Evolutionary conservation across 30 jellyfish, hydroid and myxozoan species (phyloP).

Genomic region (Sanderia malayensis): DNA sequence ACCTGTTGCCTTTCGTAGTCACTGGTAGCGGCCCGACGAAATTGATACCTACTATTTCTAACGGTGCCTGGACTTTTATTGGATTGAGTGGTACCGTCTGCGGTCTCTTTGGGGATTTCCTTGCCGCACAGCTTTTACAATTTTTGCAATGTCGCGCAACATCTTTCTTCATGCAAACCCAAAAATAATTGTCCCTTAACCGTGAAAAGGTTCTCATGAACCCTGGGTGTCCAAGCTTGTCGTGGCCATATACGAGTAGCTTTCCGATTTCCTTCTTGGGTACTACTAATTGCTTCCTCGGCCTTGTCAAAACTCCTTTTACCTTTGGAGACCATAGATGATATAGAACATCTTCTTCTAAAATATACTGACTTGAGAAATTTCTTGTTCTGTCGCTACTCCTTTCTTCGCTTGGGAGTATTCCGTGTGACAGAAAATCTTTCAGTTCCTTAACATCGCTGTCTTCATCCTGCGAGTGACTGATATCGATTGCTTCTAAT

Average conservation of each 20-base stretch:
- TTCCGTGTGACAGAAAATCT: background rate
- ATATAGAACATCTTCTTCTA: background rate
- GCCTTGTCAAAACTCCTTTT: too few species aligned
- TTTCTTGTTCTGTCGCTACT: background rate
- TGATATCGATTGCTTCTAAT: background rate
- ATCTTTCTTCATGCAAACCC: background rate
- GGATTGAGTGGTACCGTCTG: background rate
- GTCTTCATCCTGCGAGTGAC: background rate
- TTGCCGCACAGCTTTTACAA: background rate
- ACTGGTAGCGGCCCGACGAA: background rate
- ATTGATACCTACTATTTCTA: background rate
- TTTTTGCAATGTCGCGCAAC: background rate
- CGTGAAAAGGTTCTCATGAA: background rate
- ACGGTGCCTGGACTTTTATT: background rate
- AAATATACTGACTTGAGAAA: background rate
- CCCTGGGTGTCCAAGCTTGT: background rate
- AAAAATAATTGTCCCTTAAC: background rate
- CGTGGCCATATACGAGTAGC: background rate
- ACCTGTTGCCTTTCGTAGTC: background rate
- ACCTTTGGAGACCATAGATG: background rate
- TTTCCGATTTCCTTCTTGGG: background rate
- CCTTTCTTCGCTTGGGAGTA: background rate
- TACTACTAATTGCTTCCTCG: background rate
- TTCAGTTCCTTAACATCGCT: background rate
- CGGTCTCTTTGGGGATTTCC: background rate